These are phyloP conservation scores for Notodonta ziczac DNA, from an alignment of 2,888 invertebrate species.

Conservation along the genomic window DNA sequence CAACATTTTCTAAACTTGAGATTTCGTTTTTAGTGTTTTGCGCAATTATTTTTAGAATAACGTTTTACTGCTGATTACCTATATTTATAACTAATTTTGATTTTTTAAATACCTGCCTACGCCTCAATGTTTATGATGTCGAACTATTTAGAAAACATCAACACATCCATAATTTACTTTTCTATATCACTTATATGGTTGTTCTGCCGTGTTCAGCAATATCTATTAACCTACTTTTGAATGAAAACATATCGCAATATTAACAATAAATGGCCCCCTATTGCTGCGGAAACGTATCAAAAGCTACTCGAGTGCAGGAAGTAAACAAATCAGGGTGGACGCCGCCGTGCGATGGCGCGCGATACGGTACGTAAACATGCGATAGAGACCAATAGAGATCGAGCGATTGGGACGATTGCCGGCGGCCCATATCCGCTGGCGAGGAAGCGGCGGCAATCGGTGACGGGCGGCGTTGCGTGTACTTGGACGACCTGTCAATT, in stretches of 20 bases:
- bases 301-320: slow-evolving; percentile 39
- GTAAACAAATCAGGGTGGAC: slow-evolving; percentile 10
- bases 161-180: background rate
- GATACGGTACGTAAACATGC: background rate
- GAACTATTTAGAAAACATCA: background rate
- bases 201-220: slow-evolving; percentile 4
- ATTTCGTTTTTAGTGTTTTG: background rate
- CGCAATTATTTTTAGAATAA: background rate
- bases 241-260: slow-evolving; percentile 21
- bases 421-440: background rate
- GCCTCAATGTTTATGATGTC: no score
- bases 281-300: slow-evolving; percentile 37
- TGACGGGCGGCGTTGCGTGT: background rate
- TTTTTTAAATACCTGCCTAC: no score
- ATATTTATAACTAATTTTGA: no score
- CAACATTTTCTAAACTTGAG: slow-evolving; percentile 1
- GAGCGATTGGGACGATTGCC: background rate
- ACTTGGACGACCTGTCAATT: background rate
- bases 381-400: background rate
- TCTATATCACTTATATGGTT: background rate
- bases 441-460: background rate
- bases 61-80: no score
- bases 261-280: slow-evolving; percentile 27
- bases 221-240: slow-evolving; percentile 20
- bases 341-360: background rate